Evolutionary conservation across 2,797 vertebrate species (phyloP).

Genomic region (Eulemur albifrons): DNA sequence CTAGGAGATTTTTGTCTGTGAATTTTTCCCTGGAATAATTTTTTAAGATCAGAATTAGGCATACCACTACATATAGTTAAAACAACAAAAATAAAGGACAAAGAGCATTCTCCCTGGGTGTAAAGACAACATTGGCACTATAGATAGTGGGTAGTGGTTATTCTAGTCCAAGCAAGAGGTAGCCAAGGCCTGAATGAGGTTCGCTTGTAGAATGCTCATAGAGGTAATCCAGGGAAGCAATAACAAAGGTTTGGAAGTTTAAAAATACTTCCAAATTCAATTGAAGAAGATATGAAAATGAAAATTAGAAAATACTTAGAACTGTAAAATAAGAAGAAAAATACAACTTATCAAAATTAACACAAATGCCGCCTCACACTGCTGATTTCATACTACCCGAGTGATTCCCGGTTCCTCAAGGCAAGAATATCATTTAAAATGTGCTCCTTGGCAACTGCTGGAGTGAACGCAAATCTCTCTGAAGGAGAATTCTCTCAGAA

Average conservation of each 20-base stretch:
- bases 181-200: not conserved
- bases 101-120: not conserved
- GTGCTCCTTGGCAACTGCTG: not conserved
- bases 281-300: constrained; percentile 6
- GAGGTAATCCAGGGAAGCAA: not conserved
- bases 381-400: not conserved
- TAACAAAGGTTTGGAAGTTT: not conserved
- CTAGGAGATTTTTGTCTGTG: constrained; percentile 40
- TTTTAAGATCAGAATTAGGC: constrained; percentile 48
- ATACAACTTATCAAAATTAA: not conserved
- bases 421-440: not conserved
- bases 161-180: not conserved
- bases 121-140: not conserved
- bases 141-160: not conserved
- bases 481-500: not conserved
- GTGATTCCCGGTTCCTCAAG: not conserved
- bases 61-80: not conserved
- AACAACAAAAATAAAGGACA: not conserved
- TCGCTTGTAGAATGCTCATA: not conserved
- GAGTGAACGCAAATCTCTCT: not conserved
- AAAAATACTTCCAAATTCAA: not conserved
- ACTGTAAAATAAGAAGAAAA: not conserved
- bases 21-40: constrained; percentile 49
- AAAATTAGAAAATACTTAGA: constrained; percentile 22
- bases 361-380: not conserved